Percentiles rank a stretch among this genome's conserved stretches.
These are phyloP conservation scores for Sebastes kiyomatsui DNA, from an alignment of 2,797 vertebrate genomes.

Conservation along the genomic window DNA sequence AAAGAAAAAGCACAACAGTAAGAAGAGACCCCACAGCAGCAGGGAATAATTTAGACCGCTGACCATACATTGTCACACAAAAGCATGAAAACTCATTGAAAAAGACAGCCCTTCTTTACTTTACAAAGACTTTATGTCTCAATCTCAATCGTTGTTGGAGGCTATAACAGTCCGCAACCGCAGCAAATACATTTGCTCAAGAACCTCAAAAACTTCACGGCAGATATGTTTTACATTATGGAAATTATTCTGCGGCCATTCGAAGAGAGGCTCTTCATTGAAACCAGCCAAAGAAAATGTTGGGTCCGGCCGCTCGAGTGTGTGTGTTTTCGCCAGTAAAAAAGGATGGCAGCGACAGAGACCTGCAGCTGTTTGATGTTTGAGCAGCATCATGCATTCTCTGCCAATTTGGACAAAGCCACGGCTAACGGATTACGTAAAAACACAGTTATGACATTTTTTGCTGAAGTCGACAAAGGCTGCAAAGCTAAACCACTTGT, in stretches of 20 bases:
- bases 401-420: conserved; percentile 65
- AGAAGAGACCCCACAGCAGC: conserved; percentile 34
- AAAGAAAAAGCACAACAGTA: conserved; percentile 48
- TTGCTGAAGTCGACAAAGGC: conserved; percentile 18
- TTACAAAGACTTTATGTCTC: conserved; percentile 35
- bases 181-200: conserved; percentile 64
- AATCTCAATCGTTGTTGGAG: conserved; percentile 37
- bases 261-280: conserved; percentile 58
- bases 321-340: conserved; percentile 53
- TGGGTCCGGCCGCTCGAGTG: conserved; percentile 22
- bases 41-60: conserved; percentile 8
- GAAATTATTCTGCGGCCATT: conserved; percentile 56
- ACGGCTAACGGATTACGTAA: conserved; percentile 39
- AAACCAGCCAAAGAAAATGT: conserved; percentile 58
- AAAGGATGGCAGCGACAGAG: conserved; percentile 38
- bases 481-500: conserved; percentile 19
- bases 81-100: conserved; percentile 37
- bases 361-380: conserved; percentile 73
- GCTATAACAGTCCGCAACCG: conserved; percentile 39
- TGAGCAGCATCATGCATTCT: conserved; percentile 33
- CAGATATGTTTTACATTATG: conserved; percentile 73
- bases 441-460: conserved; percentile 22
- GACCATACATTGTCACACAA: conserved; percentile 11
- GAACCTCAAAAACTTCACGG: conserved; percentile 52
- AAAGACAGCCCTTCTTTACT: conserved; percentile 30